phyloP scores from a whole-genome alignment of 2,888 invertebrate species.

The Noctuana brunneofusca region DNA sequence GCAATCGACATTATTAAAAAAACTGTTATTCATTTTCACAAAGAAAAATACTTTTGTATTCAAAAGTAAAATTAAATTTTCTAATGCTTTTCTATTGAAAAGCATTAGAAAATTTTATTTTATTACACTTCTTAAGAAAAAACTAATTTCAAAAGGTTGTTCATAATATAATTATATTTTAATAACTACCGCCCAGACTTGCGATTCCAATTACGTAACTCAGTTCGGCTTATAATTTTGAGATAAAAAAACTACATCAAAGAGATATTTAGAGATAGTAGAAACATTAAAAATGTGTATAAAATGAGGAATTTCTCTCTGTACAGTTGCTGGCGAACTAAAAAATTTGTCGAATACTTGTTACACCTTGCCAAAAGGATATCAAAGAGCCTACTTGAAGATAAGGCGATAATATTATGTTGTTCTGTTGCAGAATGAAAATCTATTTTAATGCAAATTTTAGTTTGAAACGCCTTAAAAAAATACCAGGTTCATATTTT shows the following conservation, averaged over 20 bases:
- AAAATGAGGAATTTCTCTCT: not conserved
- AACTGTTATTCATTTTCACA: too few relatives aligned
- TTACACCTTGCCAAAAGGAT: not conserved
- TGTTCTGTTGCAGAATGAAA: too few relatives aligned
- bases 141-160: too few relatives aligned
- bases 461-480: not conserved
- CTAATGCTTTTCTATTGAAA: too few relatives aligned
- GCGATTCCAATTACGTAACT: too few relatives aligned
- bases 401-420: too few relatives aligned
- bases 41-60: too few relatives aligned
- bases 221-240: not conserved
- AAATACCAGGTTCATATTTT: not conserved
- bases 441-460: not conserved
- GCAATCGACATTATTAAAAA: too few relatives aligned
- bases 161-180: too few relatives aligned
- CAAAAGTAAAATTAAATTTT: too few relatives aligned
- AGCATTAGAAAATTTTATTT: too few relatives aligned
- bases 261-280: not conserved
- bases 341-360: not conserved
- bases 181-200: not conserved
- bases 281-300: slow-evolving; percentile 1
- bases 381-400: not conserved
- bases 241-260: not conserved
- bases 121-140: too few relatives aligned
- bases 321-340: not conserved